Evolutionary conservation across 2,888 invertebrate species (phyloP).

Genomic region (Steromphala cineraria): DNA sequence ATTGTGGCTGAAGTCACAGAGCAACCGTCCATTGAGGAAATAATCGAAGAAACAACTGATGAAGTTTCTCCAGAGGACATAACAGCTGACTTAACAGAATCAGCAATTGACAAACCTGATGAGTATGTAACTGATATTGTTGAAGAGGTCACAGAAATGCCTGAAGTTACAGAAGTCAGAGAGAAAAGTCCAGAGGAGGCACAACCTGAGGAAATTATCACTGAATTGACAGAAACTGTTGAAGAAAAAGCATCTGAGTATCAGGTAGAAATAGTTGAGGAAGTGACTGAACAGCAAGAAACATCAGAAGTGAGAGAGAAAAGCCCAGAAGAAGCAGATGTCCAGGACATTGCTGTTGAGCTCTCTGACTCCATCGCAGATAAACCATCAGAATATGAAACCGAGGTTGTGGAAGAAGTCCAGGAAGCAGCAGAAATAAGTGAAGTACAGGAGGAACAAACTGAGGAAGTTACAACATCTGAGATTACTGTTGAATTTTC

Average conservation of each 20-base stretch:
- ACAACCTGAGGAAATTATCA: conserved; percentile 36
- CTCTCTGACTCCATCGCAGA: conserved; percentile 31
- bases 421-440: conserved; percentile 33
- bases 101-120: conserved; percentile 26
- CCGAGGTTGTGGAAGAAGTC: conserved; percentile 39
- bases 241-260: conserved; percentile 21
- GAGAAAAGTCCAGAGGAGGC: conserved; percentile 26
- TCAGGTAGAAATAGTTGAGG: conserved; percentile 38
- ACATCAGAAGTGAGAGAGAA: conserved; percentile 35
- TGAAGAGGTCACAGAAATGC: conserved; percentile 25
- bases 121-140: conserved; percentile 24
- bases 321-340: conserved; percentile 25
- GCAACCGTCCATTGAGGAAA: conserved; percentile 42
- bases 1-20: conserved; percentile 35
- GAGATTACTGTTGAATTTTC: conserved; percentile 41
- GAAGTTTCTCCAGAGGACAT: conserved; percentile 36
- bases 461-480: conserved; percentile 31
- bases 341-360: conserved; percentile 36
- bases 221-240: conserved; percentile 28
- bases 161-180: conserved; percentile 17
- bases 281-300: conserved; percentile 40
- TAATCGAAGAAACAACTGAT: conserved; percentile 36
- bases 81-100: conserved; percentile 35
- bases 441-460: conserved; percentile 28
- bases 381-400: conserved; percentile 39